Percentiles rank a stretch among this genome's conserved stretches.
Evolutionary conservation across 37 sponge, comb jelly and placozoan genomes (phyloP).

Genomic region (Mnemiopsis leidyi): DNA sequence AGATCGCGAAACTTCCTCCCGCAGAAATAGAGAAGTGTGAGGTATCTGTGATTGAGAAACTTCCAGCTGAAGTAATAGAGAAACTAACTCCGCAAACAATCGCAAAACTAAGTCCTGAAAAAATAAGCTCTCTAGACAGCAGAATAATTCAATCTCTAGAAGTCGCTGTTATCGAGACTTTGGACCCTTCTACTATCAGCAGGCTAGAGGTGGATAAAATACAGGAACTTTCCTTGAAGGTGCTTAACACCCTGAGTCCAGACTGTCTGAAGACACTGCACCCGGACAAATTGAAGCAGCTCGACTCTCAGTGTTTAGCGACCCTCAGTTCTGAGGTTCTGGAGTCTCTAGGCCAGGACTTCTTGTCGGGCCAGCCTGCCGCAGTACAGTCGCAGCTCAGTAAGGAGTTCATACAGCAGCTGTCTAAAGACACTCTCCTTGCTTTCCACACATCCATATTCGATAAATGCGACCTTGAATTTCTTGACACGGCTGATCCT

Average conservation of each 20-base stretch:
- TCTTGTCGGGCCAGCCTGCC: not conserved
- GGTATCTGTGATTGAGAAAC: not conserved
- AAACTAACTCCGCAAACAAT: not conserved
- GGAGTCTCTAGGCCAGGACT: not conserved
- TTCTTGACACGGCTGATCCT: not conserved
- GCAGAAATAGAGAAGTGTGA: constrained; percentile 52
- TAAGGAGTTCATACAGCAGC: constrained; percentile 4
- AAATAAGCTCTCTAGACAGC: not conserved
- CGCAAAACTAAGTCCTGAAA: constrained; percentile 24
- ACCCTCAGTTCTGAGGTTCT: not conserved
- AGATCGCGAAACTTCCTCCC: constrained; percentile 37
- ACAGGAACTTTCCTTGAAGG: not conserved
- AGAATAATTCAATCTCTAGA: not conserved
- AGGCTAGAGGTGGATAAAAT: not conserved
- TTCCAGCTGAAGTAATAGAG: constrained; percentile 17
- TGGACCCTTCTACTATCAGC: not conserved
- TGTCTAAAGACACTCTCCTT: not conserved
- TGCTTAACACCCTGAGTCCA: not conserved
- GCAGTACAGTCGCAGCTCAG: not conserved
- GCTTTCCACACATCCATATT: not conserved
- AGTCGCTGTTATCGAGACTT: not conserved
- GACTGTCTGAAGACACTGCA: not conserved
- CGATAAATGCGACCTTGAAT: constrained; percentile 24
- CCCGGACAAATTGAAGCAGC: not conserved
- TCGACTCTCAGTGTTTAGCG: not conserved